Percentiles rank a stretch among this genome's conserved stretches.
Conservation (phyloP, 1,140 invertebrate species). For the Centruroides vittatus region DNA sequence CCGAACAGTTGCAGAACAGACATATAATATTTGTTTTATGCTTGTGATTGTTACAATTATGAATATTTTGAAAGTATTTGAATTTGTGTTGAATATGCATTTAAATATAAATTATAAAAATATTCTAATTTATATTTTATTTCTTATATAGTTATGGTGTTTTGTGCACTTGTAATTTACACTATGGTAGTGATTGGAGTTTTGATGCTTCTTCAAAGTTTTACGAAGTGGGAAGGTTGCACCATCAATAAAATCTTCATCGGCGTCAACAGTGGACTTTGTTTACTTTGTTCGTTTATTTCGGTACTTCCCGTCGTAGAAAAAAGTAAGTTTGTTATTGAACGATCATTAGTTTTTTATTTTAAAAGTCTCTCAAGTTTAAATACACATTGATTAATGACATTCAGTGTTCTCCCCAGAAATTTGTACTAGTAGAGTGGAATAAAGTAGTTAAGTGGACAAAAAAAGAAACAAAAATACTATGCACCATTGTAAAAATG, state of each 20-base stretch:
- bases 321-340: slow-evolving; percentile 25
- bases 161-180: slow-evolving; percentile 20
- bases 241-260: slow-evolving; percentile 25
- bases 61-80: no score
- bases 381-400: no score
- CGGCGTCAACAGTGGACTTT: slow-evolving; percentile 22
- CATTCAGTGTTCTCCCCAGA: no score
- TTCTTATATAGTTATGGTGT: slow-evolving; percentile 19
- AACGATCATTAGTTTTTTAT: not conserved
- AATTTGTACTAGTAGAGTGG: no score
- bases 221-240: slow-evolving; percentile 22
- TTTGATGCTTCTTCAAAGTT: slow-evolving; percentile 22
- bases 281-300: slow-evolving; percentile 22
- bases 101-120: no score
- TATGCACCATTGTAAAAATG: no score
- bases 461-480: no score
- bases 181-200: slow-evolving; percentile 15
- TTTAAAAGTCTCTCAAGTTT: not conserved
- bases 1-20: no score
- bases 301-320: slow-evolving; percentile 24
- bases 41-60: no score
- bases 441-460: no score
- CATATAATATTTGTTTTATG: no score
- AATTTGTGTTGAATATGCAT: no score
- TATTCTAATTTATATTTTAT: not conserved